Percentiles rank a stretch among this genome's conserved stretches.
Evolutionary conservation across 2,797 vertebrate species (phyloP).

Genomic region (Cossypha heuglini): DNA sequence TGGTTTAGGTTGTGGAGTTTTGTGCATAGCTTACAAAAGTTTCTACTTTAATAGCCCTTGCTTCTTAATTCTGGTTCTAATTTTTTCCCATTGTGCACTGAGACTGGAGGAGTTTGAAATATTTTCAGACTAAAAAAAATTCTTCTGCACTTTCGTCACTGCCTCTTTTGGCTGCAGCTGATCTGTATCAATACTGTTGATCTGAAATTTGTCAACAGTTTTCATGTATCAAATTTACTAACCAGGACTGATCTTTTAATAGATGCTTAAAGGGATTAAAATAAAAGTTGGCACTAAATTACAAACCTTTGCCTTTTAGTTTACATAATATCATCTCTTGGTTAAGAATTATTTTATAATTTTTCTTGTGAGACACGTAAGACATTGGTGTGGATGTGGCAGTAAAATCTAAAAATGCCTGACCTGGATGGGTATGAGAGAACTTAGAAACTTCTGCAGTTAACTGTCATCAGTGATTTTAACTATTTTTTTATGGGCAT

Average conservation of each 20-base stretch:
- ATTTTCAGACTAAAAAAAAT: background rate
- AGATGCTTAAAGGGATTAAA: background rate
- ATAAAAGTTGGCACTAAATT: background rate
- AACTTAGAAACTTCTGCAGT: background rate
- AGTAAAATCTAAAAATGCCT: background rate
- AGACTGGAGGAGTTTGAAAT: background rate
- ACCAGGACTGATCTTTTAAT: background rate
- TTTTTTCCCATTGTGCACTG: background rate
- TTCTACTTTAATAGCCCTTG: background rate
- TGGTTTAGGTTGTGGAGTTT: background rate
- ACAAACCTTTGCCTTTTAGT: background rate
- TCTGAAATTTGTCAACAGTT: background rate
- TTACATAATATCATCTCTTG: background rate
- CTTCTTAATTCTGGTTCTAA: background rate
- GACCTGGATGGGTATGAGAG: background rate
- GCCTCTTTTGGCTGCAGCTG: background rate
- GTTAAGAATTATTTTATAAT: background rate
- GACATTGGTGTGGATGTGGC: background rate
- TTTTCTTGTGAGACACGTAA: background rate
- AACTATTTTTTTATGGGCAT: background rate
- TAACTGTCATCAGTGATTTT: background rate
- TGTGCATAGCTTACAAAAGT: background rate
- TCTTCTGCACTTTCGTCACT: background rate
- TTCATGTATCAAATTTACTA: background rate
- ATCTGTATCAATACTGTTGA: background rate